These are phyloP conservation scores for Pseudobourletiella spinata DNA, from an alignment of 1,140 invertebrate species.

Conservation along the genomic window DNA sequence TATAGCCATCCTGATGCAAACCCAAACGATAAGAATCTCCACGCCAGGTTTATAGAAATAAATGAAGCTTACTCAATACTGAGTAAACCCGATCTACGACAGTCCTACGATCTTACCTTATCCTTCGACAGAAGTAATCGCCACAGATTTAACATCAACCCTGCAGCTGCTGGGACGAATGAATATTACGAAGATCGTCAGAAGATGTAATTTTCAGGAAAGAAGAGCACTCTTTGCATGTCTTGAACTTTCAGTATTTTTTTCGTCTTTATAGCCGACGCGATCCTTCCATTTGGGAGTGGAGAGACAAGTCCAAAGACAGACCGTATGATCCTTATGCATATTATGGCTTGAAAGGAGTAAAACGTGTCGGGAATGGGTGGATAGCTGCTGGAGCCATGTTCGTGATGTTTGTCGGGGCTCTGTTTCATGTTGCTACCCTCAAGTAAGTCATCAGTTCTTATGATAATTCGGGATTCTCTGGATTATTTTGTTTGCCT, in stretches of 20 bases:
- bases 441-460: too few relatives aligned
- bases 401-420: slow-evolving; percentile 45
- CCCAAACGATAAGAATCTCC: slow-evolving; percentile 45
- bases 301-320: slow-evolving; percentile 17
- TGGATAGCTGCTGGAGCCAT: slow-evolving; percentile 47
- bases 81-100: slow-evolving; percentile 47
- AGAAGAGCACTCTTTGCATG: background rate
- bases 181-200: background rate
- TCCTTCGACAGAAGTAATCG: background rate
- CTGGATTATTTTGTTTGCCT: slow-evolving; percentile 9
- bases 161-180: background rate
- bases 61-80: slow-evolving; percentile 55
- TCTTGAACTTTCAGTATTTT: background rate
- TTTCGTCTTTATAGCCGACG: slow-evolving; percentile 29
- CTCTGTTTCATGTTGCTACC: slow-evolving; percentile 47
- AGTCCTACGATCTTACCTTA: slow-evolving; percentile 46
- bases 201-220: background rate
- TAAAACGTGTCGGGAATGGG: slow-evolving; percentile 49
- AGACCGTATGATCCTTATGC: slow-evolving; percentile 13
- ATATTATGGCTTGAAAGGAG: slow-evolving; percentile 52
- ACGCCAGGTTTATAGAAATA: slow-evolving; percentile 51
- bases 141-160: background rate
- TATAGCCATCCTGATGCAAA: slow-evolving; percentile 51
- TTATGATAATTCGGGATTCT: too few relatives aligned
- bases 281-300: slow-evolving; percentile 30